phyloP scores from a whole-genome alignment of 1,140 invertebrate species.

The Drosophila kepulauana region DNA sequence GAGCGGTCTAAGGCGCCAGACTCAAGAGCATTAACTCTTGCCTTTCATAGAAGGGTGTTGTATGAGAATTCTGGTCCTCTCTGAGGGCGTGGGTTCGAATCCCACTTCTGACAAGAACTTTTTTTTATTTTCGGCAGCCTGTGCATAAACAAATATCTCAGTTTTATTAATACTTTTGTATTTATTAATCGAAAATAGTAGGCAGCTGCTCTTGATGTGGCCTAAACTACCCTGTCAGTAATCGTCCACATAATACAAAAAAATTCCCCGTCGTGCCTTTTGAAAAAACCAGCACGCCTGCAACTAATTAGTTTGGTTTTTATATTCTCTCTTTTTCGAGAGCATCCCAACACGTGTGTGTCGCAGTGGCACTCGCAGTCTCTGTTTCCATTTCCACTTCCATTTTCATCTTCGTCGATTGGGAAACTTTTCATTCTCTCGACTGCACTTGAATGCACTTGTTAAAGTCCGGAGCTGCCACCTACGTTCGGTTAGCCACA shows the following conservation, averaged over 20 bases:
- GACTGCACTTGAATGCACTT: constrained; percentile 69
- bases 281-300: constrained; percentile 38
- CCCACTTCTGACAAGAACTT: constrained; percentile 92
- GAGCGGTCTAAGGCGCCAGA: constrained; percentile 91
- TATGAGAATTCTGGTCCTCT: constrained; percentile 89
- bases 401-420: constrained; percentile 20
- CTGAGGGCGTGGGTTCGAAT: constrained; percentile 95
- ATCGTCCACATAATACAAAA: constrained; percentile 32
- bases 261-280: constrained; percentile 18
- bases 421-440: constrained; percentile 33
- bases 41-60: constrained; percentile 49
- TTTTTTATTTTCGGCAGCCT: constrained; percentile 65
- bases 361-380: constrained; percentile 2
- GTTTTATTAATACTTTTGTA: background rate
- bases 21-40: constrained; percentile 86
- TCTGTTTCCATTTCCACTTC: constrained; percentile 1
- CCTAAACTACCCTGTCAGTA: constrained; percentile 28
- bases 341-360: constrained; percentile 46
- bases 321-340: constrained; percentile 31
- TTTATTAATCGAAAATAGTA: constrained; percentile 2
- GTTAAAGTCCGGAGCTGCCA: constrained; percentile 59
- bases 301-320: constrained; percentile 62
- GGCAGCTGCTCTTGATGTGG: background rate
- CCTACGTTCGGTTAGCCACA: constrained; percentile 50
- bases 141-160: no score